Percentiles rank a stretch among this genome's conserved stretches.
These are phyloP conservation scores for Drosophila atripex DNA, from an alignment of 2,888 invertebrate genomes.

Conservation along the genomic window DNA sequence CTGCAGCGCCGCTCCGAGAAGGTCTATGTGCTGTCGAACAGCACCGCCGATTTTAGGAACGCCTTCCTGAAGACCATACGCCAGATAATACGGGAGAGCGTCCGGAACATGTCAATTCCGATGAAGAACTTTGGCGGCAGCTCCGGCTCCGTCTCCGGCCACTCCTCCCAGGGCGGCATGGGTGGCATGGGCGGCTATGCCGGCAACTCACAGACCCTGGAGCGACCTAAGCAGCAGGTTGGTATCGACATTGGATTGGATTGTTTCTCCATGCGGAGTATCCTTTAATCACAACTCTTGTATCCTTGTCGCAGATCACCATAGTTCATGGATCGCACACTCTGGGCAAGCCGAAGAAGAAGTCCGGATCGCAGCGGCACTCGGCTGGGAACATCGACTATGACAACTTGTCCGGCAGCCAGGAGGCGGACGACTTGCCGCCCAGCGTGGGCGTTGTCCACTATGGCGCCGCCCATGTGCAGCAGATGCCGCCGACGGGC, in stretches of 20 bases:
- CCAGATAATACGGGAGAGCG: slow-evolving; percentile 98
- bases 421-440: slow-evolving; percentile 88
- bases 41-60: slow-evolving; percentile 97
- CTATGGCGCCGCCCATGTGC: slow-evolving; percentile 62
- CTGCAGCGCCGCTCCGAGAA: slow-evolving; percentile 97
- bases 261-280: background rate
- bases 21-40: slow-evolving; percentile 97
- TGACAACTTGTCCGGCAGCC: slow-evolving; percentile 90
- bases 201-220: slow-evolving; percentile 86
- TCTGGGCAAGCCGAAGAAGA: slow-evolving; percentile 91
- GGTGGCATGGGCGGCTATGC: slow-evolving; percentile 73
- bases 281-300: background rate
- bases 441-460: slow-evolving; percentile 67
- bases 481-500: slow-evolving; percentile 81
- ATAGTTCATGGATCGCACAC: slow-evolving; percentile 92
- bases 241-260: no score
- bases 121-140: slow-evolving; percentile 87
- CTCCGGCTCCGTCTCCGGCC: slow-evolving; percentile 84
- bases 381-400: slow-evolving; percentile 94
- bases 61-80: slow-evolving; percentile 98
- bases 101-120: slow-evolving; percentile 98
- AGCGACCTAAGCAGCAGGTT: slow-evolving; percentile 88
- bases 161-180: slow-evolving; percentile 83
- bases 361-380: slow-evolving; percentile 90
- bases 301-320: slow-evolving; percentile 84